Evolutionary conservation across 2,113 vertebrate species (phyloP).

Genomic region (Rhineura floridana): DNA sequence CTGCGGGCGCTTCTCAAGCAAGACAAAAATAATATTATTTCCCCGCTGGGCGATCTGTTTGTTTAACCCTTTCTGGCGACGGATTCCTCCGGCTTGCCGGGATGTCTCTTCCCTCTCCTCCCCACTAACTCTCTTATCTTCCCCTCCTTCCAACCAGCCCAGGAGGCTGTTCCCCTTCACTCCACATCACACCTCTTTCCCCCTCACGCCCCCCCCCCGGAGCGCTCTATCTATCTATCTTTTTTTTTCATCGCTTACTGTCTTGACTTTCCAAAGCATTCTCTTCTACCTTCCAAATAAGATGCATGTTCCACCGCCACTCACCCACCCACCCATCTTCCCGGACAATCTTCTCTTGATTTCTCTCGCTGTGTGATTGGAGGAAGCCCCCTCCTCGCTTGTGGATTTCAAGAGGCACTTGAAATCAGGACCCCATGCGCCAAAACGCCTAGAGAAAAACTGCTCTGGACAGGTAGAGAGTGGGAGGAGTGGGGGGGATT

Average conservation of each 20-base stretch:
- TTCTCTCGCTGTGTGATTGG: neutral
- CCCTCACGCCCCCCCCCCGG: rapidly evolving
- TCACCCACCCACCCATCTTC: rapidly evolving
- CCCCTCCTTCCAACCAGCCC: neutral
- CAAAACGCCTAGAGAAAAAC: neutral
- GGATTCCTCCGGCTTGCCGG: neutral
- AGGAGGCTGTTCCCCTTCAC: neutral
- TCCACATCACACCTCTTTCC: neutral
- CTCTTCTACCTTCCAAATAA: rapidly evolving
- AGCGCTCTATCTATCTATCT: neutral
- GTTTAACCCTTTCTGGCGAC: constrained; percentile 58
- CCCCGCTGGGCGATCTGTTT: constrained; percentile 37
- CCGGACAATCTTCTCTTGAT: neutral
- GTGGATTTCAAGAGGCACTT: neutral
- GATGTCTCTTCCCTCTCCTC: neutral
- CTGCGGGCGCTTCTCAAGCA: neutral
- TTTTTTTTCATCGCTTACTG: neutral
- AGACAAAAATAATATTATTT: constrained; percentile 56
- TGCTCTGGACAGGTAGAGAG: neutral
- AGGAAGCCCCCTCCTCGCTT: neutral
- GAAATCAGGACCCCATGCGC: neutral
- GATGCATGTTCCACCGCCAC: too few species aligned
- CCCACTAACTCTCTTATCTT: neutral
- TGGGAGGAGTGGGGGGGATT: neutral
- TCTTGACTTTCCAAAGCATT: neutral